Evolutionary conservation across 2,797 vertebrate genomes (phyloP).

Genomic region (Melanotaenia boesemani): DNA sequence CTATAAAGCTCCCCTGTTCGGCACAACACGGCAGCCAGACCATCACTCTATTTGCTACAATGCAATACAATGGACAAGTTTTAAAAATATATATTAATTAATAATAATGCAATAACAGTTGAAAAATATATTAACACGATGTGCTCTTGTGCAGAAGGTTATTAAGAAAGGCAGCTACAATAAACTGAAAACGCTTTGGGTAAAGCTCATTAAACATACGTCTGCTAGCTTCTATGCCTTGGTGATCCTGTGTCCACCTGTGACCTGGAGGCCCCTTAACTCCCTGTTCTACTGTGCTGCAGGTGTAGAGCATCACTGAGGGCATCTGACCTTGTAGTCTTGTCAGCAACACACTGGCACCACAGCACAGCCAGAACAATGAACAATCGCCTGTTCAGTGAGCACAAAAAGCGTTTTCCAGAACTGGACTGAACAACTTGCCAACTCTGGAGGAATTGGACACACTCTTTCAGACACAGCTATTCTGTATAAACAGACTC

Average conservation of each 20-base stretch:
- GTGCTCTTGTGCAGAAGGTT: not conserved
- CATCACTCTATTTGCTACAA: no score
- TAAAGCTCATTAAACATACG: conserved; percentile 25
- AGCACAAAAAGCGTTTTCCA: conserved; percentile 51
- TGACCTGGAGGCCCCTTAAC: conserved; percentile 37
- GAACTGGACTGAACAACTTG: conserved; percentile 49
- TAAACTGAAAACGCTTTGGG: conserved; percentile 1
- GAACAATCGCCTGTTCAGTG: conserved; percentile 53
- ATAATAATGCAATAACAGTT: not conserved
- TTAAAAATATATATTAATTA: no score
- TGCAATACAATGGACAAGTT: no score
- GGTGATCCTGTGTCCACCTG: conserved; percentile 33
- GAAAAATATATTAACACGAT: not conserved
- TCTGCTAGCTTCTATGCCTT: conserved; percentile 21
- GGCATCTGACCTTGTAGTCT: conserved; percentile 54
- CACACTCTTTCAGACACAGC: conserved; percentile 44
- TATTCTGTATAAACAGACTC: conserved; percentile 59
- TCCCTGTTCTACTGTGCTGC: conserved; percentile 31
- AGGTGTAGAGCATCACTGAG: conserved; percentile 50
- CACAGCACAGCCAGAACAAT: conserved; percentile 56
- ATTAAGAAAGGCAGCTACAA: not conserved
- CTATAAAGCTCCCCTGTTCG: no score
- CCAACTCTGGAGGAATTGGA: conserved; percentile 56
- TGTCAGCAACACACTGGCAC: conserved; percentile 48
- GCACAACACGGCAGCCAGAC: no score